phyloP scores from a whole-genome alignment of 23 tunicate genomes.

The Oikopleura vanhoeffeni region DNA sequence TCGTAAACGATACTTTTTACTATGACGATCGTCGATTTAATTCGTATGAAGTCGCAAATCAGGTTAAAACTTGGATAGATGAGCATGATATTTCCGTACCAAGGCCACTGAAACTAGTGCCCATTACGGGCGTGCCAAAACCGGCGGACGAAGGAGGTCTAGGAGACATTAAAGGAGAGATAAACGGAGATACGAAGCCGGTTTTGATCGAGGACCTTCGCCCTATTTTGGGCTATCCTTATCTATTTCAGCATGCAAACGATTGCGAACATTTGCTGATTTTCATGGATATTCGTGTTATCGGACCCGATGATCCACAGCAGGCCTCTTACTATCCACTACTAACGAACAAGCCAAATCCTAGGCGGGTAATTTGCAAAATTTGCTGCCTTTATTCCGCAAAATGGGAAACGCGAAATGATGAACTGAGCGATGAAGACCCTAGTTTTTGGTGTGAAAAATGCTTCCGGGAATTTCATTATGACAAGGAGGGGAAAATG shows the following conservation, averaged over 20 bases:
- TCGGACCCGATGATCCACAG: background rate
- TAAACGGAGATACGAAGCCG: background rate
- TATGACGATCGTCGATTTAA: background rate
- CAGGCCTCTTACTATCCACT: background rate
- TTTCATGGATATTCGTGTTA: background rate
- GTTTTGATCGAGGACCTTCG: background rate
- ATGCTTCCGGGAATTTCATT: background rate
- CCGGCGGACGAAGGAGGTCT: background rate
- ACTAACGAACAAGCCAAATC: background rate
- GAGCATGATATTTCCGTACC: background rate
- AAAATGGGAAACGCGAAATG: background rate
- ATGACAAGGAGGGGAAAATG: background rate
- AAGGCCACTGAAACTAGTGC: background rate
- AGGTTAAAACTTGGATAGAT: background rate
- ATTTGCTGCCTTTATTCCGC: background rate
- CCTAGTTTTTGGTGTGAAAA: constrained; percentile 14
- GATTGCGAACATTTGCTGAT: background rate
- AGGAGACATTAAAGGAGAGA: background rate
- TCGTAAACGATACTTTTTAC: background rate
- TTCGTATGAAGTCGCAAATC: background rate
- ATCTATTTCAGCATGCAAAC: background rate
- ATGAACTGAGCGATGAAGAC: background rate
- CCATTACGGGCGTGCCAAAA: background rate
- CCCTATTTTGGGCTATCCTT: background rate
- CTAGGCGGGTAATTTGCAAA: background rate